Conservation (phyloP, 1,140 invertebrate species). For the Agrypnia vestita region DNA sequence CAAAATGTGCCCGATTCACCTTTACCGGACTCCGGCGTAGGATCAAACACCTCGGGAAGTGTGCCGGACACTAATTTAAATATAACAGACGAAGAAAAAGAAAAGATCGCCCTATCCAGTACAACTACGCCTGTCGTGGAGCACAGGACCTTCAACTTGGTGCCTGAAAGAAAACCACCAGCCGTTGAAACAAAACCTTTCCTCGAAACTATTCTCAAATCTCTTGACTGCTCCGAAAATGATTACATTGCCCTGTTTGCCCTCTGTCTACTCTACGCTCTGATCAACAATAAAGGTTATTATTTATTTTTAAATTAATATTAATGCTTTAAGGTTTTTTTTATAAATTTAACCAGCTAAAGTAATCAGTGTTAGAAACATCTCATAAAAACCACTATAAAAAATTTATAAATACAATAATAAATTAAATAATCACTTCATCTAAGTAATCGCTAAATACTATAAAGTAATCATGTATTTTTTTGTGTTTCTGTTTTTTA, state of each 20-base stretch:
- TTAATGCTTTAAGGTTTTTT: neutral
- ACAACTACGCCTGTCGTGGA: conserved; percentile 64
- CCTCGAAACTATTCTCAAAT: conserved; percentile 89
- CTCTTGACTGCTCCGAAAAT: conserved; percentile 90
- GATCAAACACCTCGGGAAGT: conserved; percentile 66
- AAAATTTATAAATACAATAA: neutral
- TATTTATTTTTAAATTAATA: conserved; percentile 2
- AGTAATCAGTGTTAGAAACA: too few species aligned
- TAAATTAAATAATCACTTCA: neutral
- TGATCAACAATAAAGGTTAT: conserved; percentile 94
- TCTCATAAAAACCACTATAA: too few species aligned
- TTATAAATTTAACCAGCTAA: too few species aligned
- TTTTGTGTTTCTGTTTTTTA: conserved; percentile 25
- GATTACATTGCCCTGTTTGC: conserved; percentile 96
- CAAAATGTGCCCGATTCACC: conserved; percentile 71
- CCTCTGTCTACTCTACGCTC: conserved; percentile 93
- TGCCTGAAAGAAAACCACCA: conserved; percentile 65
- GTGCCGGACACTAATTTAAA: conserved; percentile 73
- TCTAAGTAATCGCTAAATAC: neutral
- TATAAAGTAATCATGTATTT: neutral
- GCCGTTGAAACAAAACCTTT: conserved; percentile 83
- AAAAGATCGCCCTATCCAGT: conserved; percentile 76
- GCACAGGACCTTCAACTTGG: conserved; percentile 49
- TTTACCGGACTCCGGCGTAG: conserved; percentile 69
- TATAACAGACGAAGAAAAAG: conserved; percentile 95